These are phyloP conservation scores for Phycodurus eques DNA, from an alignment of 2,113 vertebrate genomes.

Conservation along the genomic window DNA sequence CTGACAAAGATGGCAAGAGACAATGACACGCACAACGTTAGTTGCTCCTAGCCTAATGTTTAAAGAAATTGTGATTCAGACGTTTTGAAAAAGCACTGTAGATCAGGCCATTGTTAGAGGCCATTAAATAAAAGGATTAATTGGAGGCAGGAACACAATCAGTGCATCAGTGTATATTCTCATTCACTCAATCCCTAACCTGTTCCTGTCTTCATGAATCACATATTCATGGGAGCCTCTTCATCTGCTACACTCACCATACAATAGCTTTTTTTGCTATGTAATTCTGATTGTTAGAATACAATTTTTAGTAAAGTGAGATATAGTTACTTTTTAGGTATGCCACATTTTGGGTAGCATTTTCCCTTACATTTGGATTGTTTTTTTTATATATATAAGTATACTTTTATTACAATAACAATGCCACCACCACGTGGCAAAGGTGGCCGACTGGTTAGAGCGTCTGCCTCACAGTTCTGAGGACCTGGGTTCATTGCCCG, in stretches of 20 bases:
- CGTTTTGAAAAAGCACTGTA: background rate
- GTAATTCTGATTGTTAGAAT: background rate
- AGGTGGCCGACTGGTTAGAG: too few species aligned
- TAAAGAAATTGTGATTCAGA: background rate
- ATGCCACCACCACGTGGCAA: too few species aligned
- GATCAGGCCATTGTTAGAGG: background rate
- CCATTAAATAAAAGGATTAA: conserved; percentile 3
- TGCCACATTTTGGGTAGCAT: background rate
- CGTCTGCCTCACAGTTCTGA: too few species aligned
- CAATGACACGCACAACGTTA: too few species aligned
- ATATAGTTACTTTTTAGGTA: background rate
- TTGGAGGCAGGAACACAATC: conserved; percentile 1
- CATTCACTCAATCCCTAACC: background rate
- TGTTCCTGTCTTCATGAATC: background rate
- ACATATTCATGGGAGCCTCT: background rate
- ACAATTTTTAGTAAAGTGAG: background rate
- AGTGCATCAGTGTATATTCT: background rate
- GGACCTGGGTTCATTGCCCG: too few species aligned
- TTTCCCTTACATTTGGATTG: background rate
- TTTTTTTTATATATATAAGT: background rate
- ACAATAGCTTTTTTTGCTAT: background rate
- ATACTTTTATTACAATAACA: too few species aligned
- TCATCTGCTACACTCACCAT: background rate
- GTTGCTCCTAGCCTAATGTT: background rate
- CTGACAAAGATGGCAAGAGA: too few species aligned